Conservation (phyloP, 2,113 vertebrate species). For the Maccullochella peelii region DNA sequence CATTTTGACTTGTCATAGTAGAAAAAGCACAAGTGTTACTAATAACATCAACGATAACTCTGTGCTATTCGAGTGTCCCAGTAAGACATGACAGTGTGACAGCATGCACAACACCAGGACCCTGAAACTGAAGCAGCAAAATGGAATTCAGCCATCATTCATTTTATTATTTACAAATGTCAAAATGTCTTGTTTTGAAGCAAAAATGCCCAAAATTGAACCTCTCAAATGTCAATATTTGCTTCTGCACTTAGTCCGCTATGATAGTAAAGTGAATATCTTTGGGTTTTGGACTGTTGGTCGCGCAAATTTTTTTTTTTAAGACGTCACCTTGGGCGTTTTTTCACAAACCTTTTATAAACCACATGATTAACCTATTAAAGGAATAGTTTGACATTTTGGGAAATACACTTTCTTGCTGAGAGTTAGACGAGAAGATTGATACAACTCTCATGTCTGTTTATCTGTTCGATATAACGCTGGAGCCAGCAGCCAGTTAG, state of each 20-base stretch:
- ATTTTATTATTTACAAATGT: neutral
- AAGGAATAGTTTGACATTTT: neutral
- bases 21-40: neutral
- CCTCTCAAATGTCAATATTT: neutral
- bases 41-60: neutral
- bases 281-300: neutral
- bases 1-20: neutral
- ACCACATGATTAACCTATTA: neutral
- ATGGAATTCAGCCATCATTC: neutral
- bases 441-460: too few species aligned
- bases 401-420: neutral
- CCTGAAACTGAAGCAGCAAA: neutral
- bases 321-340: neutral
- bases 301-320: neutral
- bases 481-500: too few species aligned
- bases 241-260: neutral
- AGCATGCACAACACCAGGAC: neutral
- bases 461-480: too few species aligned
- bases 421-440: neutral
- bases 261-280: neutral
- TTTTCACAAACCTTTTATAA: neutral
- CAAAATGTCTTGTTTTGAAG: neutral
- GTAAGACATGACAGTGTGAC: neutral
- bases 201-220: neutral
- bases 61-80: neutral